Conservation (phyloP, 2,888 invertebrate species). For the Byasa hedistus region DNA sequence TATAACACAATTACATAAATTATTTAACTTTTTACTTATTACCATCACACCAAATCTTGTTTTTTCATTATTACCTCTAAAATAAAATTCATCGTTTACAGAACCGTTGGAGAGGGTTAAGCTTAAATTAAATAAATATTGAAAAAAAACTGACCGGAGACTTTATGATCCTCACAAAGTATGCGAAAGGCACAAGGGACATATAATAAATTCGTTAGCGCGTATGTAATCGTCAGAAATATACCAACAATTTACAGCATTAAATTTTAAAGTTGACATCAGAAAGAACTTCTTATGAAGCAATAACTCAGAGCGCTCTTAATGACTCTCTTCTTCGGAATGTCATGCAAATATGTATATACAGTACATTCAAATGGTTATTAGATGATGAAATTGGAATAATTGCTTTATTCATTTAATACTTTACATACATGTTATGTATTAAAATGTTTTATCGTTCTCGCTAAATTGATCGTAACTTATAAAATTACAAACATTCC, state of each 20-base stretch:
- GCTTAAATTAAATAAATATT: constrained; percentile 66
- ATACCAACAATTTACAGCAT: constrained; percentile 70
- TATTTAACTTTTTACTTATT: not conserved
- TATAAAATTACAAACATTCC: too few species aligned
- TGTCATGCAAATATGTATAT: constrained; percentile 35
- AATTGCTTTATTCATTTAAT: not conserved
- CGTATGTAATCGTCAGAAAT: constrained; percentile 72
- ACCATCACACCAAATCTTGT: constrained; percentile 4
- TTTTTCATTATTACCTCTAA: constrained; percentile 12
- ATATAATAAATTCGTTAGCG: constrained; percentile 72
- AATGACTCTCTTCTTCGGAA: constrained; percentile 52
- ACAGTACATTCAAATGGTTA: constrained; percentile 2
- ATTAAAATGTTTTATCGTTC: too few species aligned
- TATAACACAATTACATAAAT: too few species aligned
- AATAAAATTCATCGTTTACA: constrained; percentile 58
- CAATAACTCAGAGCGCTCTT: constrained; percentile 65
- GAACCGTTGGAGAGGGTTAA: constrained; percentile 61
- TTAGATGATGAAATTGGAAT: not conserved
- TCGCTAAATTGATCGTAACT: too few species aligned
- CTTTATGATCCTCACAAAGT: constrained; percentile 65
- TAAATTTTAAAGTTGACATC: constrained; percentile 79
- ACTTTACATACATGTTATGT: not conserved
- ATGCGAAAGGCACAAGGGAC: constrained; percentile 62
- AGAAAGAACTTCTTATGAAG: constrained; percentile 76
- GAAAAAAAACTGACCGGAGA: constrained; percentile 66